phyloP scores from a whole-genome alignment of 2,113 vertebrate genomes.

The Microtus richardsoni region DNA sequence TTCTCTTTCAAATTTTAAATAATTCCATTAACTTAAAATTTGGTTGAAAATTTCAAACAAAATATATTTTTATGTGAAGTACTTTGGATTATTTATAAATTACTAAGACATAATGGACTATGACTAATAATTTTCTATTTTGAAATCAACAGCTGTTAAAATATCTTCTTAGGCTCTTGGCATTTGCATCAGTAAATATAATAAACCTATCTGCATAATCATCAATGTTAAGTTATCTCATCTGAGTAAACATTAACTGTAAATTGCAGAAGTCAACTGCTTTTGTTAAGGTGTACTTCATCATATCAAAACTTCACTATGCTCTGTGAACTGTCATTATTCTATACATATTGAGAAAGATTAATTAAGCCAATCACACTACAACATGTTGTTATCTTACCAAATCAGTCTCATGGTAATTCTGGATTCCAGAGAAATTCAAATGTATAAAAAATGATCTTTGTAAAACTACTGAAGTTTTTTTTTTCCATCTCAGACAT shows the following conservation, averaged over 20 bases:
- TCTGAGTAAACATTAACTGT: neutral
- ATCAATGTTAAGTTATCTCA: neutral
- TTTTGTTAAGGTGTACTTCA: neutral
- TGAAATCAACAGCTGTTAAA: neutral
- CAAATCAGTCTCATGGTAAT: neutral
- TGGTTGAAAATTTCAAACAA: neutral
- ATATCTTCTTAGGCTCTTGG: neutral
- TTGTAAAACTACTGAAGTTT: neutral
- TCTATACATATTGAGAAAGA: neutral
- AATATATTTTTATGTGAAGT: neutral
- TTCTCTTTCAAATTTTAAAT: neutral
- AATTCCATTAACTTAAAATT: neutral
- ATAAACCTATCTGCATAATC: neutral
- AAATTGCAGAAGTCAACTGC: neutral
- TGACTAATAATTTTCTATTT: neutral
- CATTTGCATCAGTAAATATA: neutral
- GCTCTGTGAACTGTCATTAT: neutral
- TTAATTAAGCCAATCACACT: neutral
- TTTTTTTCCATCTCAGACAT: neutral
- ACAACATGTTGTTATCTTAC: neutral
- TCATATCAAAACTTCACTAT: neutral
- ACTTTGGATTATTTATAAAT: neutral
- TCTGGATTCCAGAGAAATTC: neutral
- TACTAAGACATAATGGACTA: neutral
- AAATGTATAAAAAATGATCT: neutral